Base-by-base conservation (phyloP, 2,113 vertebrate genomes). In the Carassius auratus region DNA sequence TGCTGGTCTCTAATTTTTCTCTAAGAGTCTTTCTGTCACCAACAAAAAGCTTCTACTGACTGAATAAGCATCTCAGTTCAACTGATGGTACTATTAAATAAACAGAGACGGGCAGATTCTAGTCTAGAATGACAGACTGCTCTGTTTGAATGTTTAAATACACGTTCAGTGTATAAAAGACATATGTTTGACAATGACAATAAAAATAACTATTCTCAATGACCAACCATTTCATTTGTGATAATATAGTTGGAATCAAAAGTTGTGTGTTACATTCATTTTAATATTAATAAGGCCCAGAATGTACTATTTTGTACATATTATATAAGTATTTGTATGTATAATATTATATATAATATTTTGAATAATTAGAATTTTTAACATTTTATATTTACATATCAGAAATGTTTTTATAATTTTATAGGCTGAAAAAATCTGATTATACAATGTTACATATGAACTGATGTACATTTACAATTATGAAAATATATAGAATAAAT, bases 1-100 rank as follows among this genome's bases (percentile, higher is more conserved):
- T 36, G 55, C 48, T 62, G 59, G 69, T 38, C 81, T 84, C 75
- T 88, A 86, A 88, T 80, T 88, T 84, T 86, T 85, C 84, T 86
- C 66, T 61, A 86, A 86, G 66, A 81, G 71, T 84, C 85, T 38
- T 84, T 85, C 81, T 80, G 84, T 88, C 83, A 52, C 57, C 73
- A 21, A 79, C 76, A 68, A 86, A 86, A 79, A 68, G 21, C 75
- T 71, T 33, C 13, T 15, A 64, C 19, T 86, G 84, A 88, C 48
- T 86, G 55, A 52, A 69, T 88, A 76, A 48, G 50, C 68, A 71
- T 76, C 73, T 83, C 77, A 68, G 61, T 85, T 81, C 52, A 88
- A 83, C 66, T 84, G 80, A 86, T 33, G 85, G 57, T 81, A 76
- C 23, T 88, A 76, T 82, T 81, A 85, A 48, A 83, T 74, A 73